Evolutionary conservation across 2,113 vertebrate genomes (phyloP), one percentile per base, ranked within the genome.

Genomic region (Eurypyga helias): DNA sequence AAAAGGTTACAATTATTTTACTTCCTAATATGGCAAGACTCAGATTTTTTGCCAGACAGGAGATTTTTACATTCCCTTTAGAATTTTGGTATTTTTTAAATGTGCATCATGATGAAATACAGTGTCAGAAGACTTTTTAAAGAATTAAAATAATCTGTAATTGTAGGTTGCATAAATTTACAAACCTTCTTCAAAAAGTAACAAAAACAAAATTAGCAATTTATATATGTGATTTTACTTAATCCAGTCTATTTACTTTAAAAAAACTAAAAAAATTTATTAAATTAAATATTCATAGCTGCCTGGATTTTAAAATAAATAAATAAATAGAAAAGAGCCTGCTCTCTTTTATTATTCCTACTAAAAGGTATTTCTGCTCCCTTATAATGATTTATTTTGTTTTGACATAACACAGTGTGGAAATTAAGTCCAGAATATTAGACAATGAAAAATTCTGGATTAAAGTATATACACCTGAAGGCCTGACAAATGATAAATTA

Each of bases 401-500:
- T 95, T 93, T 92, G 43, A 34, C 55, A 45, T n/a, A 55, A 67
- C 29, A 78, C 4, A 23, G 5, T n/a, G 26, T n/a, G 34, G 29
- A 92, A 89, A 93, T 93, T 70, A 83, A 62, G 43, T 18, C 71
- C 52, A 52, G 55, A 87, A 71, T 81, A 87, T 10, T 25, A 87
- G 54, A 55, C 23, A 81, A 51, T 11, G 29, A 88, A 90, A 71
- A 92, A 78, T 33, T 51, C 69, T 62, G 31, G 43, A 78, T 78
- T 75, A 84, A 81, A 67, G 21, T 24, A 8, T 5, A 45, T 48
- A 48, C 51, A 94, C 67, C 86, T 90, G 83, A 81, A 93, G 34
- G 43, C 5, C 24, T 95, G 92, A 95, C 76, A 97, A 89, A 75
- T 96, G 90, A 96, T 79, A 87, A 96, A 96, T 94, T 83, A 78